Conservation (phyloP, 2,113 vertebrate genomes). For the Heliornis fulica region DNA sequence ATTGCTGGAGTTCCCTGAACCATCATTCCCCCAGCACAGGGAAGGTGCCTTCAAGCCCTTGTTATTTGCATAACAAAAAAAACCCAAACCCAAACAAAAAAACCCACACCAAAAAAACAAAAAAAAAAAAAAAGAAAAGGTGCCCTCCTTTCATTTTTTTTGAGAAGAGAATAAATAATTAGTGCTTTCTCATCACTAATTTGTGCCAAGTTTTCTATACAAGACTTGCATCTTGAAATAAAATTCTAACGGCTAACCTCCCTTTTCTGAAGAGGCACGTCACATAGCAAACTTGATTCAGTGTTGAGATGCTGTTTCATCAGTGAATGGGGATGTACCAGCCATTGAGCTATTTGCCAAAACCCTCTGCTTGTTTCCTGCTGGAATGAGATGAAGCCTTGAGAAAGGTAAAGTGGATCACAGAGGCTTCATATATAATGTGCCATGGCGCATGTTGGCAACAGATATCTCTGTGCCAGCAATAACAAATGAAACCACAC, state of each 20-base stretch:
- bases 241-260: neutral
- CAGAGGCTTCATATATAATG: neutral
- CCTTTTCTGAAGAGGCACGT: neutral
- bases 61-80: rapidly evolving
- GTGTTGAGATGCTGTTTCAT: neutral
- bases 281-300: rapidly evolving
- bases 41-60: neutral
- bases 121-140: neutral
- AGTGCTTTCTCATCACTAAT: neutral
- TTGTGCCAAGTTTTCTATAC: neutral
- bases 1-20: neutral
- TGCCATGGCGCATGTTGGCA: neutral
- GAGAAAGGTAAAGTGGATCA: neutral
- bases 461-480: neutral
- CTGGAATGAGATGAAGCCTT: neutral
- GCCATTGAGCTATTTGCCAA: neutral
- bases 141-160: neutral
- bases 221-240: neutral
- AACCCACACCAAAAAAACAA: too few species aligned
- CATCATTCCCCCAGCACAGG: rapidly evolving
- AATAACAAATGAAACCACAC: rapidly evolving
- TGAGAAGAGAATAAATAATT: neutral
- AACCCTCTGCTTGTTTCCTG: neutral
- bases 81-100: too few species aligned
- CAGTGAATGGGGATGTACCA: neutral